Evolutionary conservation across 2,888 invertebrate genomes (phyloP).

Genomic region (Pyrrhosoma nymphula): DNA sequence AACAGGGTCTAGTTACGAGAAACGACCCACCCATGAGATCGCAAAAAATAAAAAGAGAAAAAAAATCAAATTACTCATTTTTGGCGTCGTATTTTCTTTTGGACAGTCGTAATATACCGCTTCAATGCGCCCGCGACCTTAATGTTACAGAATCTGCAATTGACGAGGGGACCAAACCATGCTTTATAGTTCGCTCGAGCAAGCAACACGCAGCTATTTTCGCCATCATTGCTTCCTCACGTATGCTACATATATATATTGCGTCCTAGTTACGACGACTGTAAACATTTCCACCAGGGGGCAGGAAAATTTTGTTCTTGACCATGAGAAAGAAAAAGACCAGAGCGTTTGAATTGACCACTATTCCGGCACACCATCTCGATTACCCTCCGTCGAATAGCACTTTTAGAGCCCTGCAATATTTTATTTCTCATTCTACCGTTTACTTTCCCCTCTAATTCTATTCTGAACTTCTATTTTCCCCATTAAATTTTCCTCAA

Average conservation of each 20-base stretch:
- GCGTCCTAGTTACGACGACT: background rate
- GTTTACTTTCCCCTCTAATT: background rate
- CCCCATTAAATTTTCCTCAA: background rate
- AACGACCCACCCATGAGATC: background rate
- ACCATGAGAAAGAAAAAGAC: background rate
- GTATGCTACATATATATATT: background rate
- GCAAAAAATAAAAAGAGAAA: background rate
- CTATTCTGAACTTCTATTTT: background rate
- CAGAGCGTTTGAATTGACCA: background rate
- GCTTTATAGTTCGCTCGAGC: background rate
- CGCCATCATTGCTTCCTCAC: background rate
- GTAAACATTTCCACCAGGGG: background rate
- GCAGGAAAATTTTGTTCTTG: background rate
- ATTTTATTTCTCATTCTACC: background rate
- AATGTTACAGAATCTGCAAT: background rate
- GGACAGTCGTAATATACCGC: background rate
- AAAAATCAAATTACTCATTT: background rate
- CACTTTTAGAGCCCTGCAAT: conserved; percentile 28
- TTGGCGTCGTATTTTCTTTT: background rate
- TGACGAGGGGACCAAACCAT: background rate
- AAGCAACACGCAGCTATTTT: background rate
- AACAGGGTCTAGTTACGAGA: background rate
- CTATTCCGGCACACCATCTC: background rate
- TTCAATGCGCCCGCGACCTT: background rate
- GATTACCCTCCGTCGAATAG: background rate